Evolutionary conservation across 2,888 invertebrate genomes (phyloP).

Genomic region (Zelleria hepariella): DNA sequence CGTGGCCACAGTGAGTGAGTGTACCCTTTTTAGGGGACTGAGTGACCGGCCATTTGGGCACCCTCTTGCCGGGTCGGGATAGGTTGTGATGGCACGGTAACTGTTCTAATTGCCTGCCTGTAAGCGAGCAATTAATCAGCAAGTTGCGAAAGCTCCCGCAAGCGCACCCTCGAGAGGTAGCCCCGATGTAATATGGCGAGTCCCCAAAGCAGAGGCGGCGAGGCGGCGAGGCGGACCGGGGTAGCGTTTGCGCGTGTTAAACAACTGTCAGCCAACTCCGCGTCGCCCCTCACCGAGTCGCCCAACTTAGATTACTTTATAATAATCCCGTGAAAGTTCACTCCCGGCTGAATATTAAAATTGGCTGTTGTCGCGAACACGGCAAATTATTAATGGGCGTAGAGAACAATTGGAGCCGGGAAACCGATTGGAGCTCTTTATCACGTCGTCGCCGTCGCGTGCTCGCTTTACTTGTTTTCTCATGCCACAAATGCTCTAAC

Average conservation of each 20-base stretch:
- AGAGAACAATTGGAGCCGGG: conserved; percentile 28
- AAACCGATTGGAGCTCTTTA: conserved; percentile 37
- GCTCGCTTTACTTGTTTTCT: conserved; percentile 37
- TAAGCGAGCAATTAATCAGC: conserved; percentile 32
- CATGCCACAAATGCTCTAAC: conserved; percentile 29
- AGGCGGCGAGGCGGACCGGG: conserved; percentile 21
- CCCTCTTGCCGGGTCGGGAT: neutral
- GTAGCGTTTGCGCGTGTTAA: conserved; percentile 46
- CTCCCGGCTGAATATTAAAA: conserved; percentile 53
- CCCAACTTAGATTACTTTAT: conserved; percentile 68
- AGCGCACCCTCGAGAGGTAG: conserved; percentile 38
- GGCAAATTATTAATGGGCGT: conserved; percentile 48
- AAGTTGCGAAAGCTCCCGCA: conserved; percentile 36
- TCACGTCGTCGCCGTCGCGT: conserved; percentile 33
- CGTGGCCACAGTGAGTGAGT: neutral
- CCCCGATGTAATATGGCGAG: conserved; percentile 39
- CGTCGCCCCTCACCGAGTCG: conserved; percentile 36
- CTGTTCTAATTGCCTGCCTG: conserved; percentile 6
- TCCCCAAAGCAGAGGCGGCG: conserved; percentile 19
- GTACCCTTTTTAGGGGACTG: conserved; percentile 5
- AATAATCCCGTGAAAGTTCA: conserved; percentile 55
- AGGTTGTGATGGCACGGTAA: conserved; percentile 2
- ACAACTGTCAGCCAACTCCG: conserved; percentile 55
- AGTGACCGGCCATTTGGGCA: neutral
- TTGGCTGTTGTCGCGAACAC: conserved; percentile 51